These are phyloP conservation scores for Achroia grisella DNA, from an alignment of 1,140 invertebrate species.

Conservation along the genomic window DNA sequence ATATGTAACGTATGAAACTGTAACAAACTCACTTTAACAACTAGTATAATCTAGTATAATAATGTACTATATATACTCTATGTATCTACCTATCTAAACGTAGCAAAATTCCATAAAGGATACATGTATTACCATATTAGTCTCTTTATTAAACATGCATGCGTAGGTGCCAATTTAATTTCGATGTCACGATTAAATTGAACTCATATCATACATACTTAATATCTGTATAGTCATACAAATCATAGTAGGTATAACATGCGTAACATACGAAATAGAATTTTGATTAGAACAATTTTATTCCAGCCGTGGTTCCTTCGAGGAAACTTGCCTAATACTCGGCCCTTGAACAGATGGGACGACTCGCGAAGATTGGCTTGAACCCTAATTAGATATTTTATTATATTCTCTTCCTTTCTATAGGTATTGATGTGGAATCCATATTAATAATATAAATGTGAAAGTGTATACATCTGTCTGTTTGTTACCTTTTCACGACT, in stretches of 20 bases:
- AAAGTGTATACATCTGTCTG: too few species aligned
- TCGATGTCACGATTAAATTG: conserved; percentile 17
- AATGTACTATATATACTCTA: too few species aligned
- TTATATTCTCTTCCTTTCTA: conserved; percentile 45
- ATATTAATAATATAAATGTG: too few species aligned
- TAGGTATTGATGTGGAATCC: too few species aligned
- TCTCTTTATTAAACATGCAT: conserved; percentile 3
- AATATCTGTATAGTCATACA: conserved; percentile 14
- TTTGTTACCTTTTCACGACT: too few species aligned
- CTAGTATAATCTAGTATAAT: too few species aligned
- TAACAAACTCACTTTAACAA: too few species aligned
- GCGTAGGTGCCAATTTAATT: conserved; percentile 7
- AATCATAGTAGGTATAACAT: conserved; percentile 25
- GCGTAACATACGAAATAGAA: conserved; percentile 36
- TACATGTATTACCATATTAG: too few species aligned
- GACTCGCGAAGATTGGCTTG: conserved; percentile 35
- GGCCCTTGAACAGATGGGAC: conserved; percentile 31
- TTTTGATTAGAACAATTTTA: conserved; percentile 50
- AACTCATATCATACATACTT: conserved; percentile 13
- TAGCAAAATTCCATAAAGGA: too few species aligned
- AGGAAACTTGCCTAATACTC: conserved; percentile 33
- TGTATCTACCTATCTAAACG: too few species aligned
- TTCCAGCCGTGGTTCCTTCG: conserved; percentile 33
- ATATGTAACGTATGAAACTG: too few species aligned
- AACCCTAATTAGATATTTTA: conserved; percentile 56